Base-by-base conservation (phyloP, 2,888 invertebrate species). In the Embidobia sp. region DNA sequence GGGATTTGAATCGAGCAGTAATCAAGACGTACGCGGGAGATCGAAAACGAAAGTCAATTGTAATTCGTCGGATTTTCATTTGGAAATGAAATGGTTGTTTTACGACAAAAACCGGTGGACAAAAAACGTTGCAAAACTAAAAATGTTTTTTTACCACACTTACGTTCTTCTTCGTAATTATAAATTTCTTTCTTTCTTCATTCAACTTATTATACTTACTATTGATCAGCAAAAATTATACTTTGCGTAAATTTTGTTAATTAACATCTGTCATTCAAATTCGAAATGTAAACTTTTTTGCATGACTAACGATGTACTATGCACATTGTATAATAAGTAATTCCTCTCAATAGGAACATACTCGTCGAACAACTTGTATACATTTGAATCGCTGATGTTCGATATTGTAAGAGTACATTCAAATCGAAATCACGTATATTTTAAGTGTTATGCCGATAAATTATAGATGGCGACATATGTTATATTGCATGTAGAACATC, bases 381-480 rank as follows among this genome's bases (percentile, higher is more conserved):
- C 55, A 48, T 48, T 57, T 48, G 67, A 67, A 57, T 55, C 33
- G 18, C 26, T 33, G 53, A 66, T 57, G 55, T 53, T 33, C 53
- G 44, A 67, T 67, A 55, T 53, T 67, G 48, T 40, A 59, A 69
- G 37, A 15, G 42, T n/a, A 42, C 59, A 35, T 46, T 53, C 27
- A 37, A 55, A 37, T 53, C 46, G 35, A 46, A 66, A 66, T 66
- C 66, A 46, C 55, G 66, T 44, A 44, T 53, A 46, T 46, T 66
- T 55, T 55, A 46, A 53, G 27, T 66, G 55, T 55, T 55, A 42
- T 27, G 66, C 44, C 46, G 16, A 66, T 55, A 66, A 66, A 53
- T 66, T 66, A 44, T 46, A 53, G 53, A 66, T 66, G 53, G 53
- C 35, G 42, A 44, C 66, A 53, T 42, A 10, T 33, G 64, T 42